phyloP scores from a whole-genome alignment of 2,113 vertebrate species.

The Bombycilla garrulus region DNA sequence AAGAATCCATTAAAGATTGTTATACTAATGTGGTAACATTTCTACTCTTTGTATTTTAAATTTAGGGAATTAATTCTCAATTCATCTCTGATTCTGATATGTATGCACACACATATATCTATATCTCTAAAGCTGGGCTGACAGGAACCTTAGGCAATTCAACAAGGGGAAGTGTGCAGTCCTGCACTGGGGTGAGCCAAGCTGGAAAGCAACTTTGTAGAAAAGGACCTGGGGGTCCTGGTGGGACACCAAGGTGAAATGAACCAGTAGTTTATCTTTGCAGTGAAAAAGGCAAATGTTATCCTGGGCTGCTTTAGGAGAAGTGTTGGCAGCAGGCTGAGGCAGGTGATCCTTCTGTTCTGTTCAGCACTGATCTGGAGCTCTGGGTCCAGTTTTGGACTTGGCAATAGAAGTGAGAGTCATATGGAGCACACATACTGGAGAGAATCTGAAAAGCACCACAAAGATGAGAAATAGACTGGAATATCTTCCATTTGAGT shows the following conservation, averaged over 20 bases:
- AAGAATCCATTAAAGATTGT: neutral
- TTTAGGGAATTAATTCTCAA: neutral
- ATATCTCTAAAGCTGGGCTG: neutral
- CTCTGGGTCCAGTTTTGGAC: neutral
- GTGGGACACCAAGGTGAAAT: neutral
- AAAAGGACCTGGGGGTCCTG: neutral
- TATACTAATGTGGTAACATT: neutral
- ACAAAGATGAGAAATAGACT: neutral
- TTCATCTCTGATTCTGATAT: neutral
- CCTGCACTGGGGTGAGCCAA: neutral
- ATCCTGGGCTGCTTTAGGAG: neutral
- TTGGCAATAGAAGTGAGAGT: neutral
- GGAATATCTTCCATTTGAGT: neutral
- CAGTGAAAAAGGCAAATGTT: neutral
- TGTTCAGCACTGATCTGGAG: neutral
- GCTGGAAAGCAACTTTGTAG: neutral
- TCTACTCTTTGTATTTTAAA: neutral
- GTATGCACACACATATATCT: rapidly evolving
- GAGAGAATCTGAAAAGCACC: neutral
- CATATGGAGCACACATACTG: neutral
- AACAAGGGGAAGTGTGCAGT: neutral
- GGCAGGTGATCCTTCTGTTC: neutral
- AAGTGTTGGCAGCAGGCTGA: neutral
- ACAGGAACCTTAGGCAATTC: neutral
- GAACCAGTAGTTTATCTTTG: neutral